Base-by-base conservation (phyloP, 2,888 invertebrate species). In the Tetragonula carbonaria region DNA sequence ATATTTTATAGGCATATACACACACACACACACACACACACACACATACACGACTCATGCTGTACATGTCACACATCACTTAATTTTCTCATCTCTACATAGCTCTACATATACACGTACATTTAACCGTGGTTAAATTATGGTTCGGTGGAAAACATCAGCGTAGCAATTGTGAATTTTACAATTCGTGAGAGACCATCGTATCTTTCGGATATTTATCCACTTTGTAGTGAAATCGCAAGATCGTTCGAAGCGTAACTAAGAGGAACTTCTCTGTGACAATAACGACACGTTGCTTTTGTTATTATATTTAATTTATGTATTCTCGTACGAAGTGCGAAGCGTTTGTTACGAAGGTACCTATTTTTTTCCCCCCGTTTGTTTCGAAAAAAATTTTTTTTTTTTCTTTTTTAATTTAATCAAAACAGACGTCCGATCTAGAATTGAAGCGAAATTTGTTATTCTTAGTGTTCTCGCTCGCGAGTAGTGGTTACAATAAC, bases 81-180 rank as follows among this genome's bases (percentile, higher is more conserved):
- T 80, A 83, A 59, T 74, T 66, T 66, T 63, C 6, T 45, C 45
- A 45, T 33, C 28, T 28, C 28, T 38, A 57, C n/a, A 23, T 74
- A 78, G 83, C 68, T 23, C 23, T 0, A 85, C 76, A 78, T 83
- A 78, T 83, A 87, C 63, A 86, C 67, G 72, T 63, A 71, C 73
- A 85, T 74, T 80, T 81, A 87, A 82, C 66, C 71, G 28, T 28
- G 28, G 2, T n/a, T n/a, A n/a, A n/a, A n/a, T n/a, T n/a, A n/a
- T n/a, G n/a, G n/a, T 71, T 65, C 28, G 33, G 13, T 16, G 38
- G 74, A 59, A 38, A 59, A 45, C 8, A 45, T 45, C 45, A 45
- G 45, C 53, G 38, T 75, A 57, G n/a, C 62, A 72, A 70, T 71
- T 82, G 71, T 33, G 28, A 28, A 51, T 71, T 59, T 28, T 38